Evolutionary conservation across 2,888 invertebrate genomes (phyloP).

Genomic region (Chymomyza procnemis): DNA sequence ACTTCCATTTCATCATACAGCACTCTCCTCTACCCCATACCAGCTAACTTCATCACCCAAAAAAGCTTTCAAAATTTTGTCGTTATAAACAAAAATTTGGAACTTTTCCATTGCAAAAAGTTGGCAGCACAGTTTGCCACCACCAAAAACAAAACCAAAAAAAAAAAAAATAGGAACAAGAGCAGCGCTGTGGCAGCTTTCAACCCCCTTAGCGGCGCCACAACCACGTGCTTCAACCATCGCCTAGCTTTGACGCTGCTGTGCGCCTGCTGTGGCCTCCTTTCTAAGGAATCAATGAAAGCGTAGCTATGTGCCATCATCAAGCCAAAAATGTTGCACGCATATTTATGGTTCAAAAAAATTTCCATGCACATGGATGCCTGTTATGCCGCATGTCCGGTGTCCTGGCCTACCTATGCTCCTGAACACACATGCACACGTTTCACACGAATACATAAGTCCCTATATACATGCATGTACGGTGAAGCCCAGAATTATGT

Average conservation of each 20-base stretch:
- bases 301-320: constrained; percentile 37
- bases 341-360: constrained; percentile 30
- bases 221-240: constrained; percentile 33
- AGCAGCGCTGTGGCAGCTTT: not conserved
- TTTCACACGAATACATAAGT: no score
- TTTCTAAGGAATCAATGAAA: constrained; percentile 41
- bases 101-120: not conserved
- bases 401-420: constrained; percentile 15
- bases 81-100: not conserved
- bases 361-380: constrained; percentile 33
- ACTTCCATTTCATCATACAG: no score
- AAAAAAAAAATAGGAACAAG: no score
- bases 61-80: not conserved
- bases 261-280: constrained; percentile 26
- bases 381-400: constrained; percentile 11
- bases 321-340: not conserved
- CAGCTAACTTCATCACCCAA: no score
- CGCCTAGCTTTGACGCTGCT: constrained; percentile 24
- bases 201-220: constrained; percentile 7
- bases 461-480: no score
- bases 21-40: no score
- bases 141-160: no score
- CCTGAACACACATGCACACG: constrained; percentile 1
- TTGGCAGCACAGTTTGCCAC: constrained; percentile 26
- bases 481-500: no score